Evolutionary conservation across 2,113 vertebrate species (phyloP), one percentile per base, ranked within the genome.

Genomic region (Xenopus borealis): DNA sequence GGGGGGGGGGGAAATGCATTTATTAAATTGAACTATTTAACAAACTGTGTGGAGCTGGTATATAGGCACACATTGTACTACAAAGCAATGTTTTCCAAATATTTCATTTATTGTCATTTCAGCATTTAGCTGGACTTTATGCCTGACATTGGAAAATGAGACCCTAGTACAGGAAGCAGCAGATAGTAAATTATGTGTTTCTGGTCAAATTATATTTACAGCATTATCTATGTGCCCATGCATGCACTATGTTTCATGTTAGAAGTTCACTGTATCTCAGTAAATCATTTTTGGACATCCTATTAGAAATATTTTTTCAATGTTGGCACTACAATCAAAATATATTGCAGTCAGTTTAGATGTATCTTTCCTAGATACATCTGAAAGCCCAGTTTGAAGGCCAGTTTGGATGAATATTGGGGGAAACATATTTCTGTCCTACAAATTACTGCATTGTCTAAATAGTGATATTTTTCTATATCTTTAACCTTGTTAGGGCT

Each of bases 11-110:
- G 7, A 69, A 57, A 63, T 46, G n/a, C 50, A 55, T 69, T 75
- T 75, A 75, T 75, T 75, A 69, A 75, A 75, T 75, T 75, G 58
- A 68, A 53, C 53, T 64, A 7, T 66, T 62, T 75, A 75, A 75
- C 59, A 53, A 64, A 75, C 44, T 16, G 57, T 46, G 46, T 20
- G 47, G 65, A 17, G 20, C 30, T 55, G 33, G 47, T 14, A 64
- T 9, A n/a, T 33, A 62, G 16, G 73, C n/a, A 62, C 57, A 69
- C 40, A 7, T 16, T 73, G 63, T 66, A 72, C 63, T 73, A 46
- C 66, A 45, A 58, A 66, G 27, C 45, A 65, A 23, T 17, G 18
- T 14, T 59, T 57, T 33, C 57, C 44, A 53, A 75, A 59, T 45
- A 53, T 69, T 69, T 53, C 4, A 74, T 66, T 67, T 47, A 23